These are phyloP conservation scores for Todiramphus saurophagus DNA, from an alignment of 2,113 vertebrate genomes.

Conservation along the genomic window DNA sequence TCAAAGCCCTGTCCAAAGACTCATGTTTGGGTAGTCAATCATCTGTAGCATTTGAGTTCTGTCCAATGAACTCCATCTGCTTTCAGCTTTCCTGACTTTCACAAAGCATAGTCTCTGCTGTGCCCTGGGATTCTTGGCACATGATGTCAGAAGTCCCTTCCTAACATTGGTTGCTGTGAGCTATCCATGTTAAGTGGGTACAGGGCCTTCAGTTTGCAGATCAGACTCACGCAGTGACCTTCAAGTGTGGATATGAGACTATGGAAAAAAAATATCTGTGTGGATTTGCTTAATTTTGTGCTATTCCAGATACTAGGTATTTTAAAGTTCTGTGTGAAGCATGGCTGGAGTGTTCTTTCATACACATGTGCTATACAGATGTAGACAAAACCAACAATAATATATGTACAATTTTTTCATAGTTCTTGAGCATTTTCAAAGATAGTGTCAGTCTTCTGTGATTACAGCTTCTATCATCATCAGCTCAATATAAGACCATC, in stretches of 20 bases:
- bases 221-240: not conserved
- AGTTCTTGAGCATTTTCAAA: not conserved
- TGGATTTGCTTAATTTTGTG: not conserved
- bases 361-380: not conserved
- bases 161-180: not conserved
- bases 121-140: not conserved
- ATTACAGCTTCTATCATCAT: not conserved
- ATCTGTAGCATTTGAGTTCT: not conserved
- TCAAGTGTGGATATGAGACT: not conserved
- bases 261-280: not conserved
- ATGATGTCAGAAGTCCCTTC: not conserved
- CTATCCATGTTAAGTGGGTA: not conserved
- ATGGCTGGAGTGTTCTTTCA: not conserved
- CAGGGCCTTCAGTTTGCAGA: not conserved
- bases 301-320: not conserved
- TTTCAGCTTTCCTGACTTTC: not conserved
- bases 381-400: not conserved
- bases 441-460: not conserved
- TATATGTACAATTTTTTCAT: not conserved
- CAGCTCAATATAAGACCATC: not conserved
- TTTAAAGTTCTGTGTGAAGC: not conserved
- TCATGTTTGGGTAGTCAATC: not conserved
- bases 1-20: not conserved
- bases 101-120: not conserved
- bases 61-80: not conserved